Conservation (phyloP, 2,113 vertebrate genomes). For the Parotia lawesii region DNA sequence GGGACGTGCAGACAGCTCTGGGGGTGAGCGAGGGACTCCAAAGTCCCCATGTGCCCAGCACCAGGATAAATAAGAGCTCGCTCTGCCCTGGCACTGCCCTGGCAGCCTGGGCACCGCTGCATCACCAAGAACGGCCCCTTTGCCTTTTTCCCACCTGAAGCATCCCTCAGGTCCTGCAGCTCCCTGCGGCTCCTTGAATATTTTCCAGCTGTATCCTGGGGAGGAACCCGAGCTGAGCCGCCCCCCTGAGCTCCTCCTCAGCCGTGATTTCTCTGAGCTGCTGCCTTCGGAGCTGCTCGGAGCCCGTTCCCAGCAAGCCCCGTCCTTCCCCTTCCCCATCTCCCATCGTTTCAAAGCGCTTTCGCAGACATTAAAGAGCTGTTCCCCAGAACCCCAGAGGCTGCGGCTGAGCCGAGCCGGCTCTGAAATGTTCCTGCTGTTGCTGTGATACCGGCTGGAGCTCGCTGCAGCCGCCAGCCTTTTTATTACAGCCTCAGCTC, state of each 20-base stretch:
- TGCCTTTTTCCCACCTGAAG: not conserved
- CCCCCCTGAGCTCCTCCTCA: not conserved
- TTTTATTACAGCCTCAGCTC: not conserved
- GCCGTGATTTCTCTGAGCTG: not conserved
- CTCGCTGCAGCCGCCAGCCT: not conserved
- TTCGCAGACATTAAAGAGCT: conserved; percentile 32
- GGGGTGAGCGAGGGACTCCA: not conserved
- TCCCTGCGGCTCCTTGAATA: not conserved
- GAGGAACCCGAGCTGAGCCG: not conserved
- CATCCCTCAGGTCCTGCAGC: not conserved
- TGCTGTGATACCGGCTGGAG: conserved; percentile 45
- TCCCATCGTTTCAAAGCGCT: not conserved
- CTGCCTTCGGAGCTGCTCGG: not conserved
- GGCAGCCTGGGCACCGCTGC: not conserved
- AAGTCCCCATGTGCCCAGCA: not conserved
- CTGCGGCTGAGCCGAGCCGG: not conserved
- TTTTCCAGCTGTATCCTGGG: not conserved
- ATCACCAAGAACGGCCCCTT: not conserved
- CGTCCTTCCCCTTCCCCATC: not conserved
- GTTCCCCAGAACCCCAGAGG: conserved; percentile 38
- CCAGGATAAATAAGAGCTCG: not conserved
- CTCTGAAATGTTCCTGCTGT: conserved; percentile 26
- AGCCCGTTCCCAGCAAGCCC: not conserved
- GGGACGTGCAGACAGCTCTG: not conserved
- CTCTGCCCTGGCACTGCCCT: not conserved